phyloP scores from a whole-genome alignment of 2,797 vertebrate genomes.

The Rallus crepitans region DNA sequence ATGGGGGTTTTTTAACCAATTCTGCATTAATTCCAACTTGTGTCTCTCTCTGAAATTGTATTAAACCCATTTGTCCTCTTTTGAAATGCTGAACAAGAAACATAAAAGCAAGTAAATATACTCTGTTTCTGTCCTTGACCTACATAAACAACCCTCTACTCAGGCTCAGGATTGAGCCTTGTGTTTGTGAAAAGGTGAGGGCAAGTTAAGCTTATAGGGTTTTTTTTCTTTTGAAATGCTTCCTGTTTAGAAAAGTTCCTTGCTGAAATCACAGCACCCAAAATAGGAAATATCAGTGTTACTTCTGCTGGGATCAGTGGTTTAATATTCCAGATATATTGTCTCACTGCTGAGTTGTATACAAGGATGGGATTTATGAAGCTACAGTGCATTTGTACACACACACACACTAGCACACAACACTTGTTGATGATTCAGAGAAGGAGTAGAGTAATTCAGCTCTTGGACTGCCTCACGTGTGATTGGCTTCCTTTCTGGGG shows the following conservation, averaged over 20 bases:
- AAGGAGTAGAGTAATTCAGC: slow-evolving; percentile 78
- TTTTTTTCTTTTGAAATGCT: slow-evolving; percentile 3
- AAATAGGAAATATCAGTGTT: not conserved
- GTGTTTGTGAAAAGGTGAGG: slow-evolving; percentile 1
- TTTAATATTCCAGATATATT: slow-evolving; percentile 8
- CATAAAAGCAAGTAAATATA: not conserved
- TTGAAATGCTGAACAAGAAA: not conserved
- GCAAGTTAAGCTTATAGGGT: not conserved
- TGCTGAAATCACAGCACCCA: not conserved
- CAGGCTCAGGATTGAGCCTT: not conserved
- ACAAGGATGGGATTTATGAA: slow-evolving; percentile 40
- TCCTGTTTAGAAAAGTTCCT: slow-evolving; percentile 18
- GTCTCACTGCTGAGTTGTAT: not conserved
- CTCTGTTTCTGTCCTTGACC: slow-evolving; percentile 4
- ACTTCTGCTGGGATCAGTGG: not conserved
- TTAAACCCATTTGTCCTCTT: not conserved
- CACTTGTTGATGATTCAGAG: slow-evolving; percentile 77
- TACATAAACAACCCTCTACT: slow-evolving; percentile 9
- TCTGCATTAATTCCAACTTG: not conserved
- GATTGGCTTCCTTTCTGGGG: slow-evolving; percentile 76
- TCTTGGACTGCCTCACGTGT: slow-evolving; percentile 75
- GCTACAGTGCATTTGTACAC: slow-evolving; percentile 70
- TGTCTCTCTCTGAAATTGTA: not conserved
- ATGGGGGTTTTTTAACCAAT: not conserved
- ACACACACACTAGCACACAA: slow-evolving; percentile 70